phyloP scores from a whole-genome alignment of 2,113 vertebrate genomes.

The Nothobranchius kuhntae region DNA sequence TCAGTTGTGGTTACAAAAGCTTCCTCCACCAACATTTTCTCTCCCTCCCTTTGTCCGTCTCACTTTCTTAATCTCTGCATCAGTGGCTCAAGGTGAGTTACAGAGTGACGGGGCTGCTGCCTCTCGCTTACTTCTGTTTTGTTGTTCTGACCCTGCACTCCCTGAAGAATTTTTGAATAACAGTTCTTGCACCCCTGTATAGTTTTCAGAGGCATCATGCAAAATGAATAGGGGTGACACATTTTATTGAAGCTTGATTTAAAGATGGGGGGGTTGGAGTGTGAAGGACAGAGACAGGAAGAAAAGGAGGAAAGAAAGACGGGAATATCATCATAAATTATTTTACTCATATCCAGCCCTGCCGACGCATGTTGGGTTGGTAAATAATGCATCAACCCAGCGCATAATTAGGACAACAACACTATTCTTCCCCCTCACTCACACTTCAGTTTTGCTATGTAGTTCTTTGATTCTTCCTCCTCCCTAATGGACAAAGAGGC shows the following conservation, averaged over 20 bases:
- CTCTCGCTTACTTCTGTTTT: constrained; percentile 50
- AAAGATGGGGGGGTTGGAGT: constrained; percentile 56
- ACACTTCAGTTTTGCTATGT: constrained; percentile 62
- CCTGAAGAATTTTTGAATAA: constrained; percentile 73
- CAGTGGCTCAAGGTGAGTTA: constrained; percentile 61
- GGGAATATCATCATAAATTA: constrained; percentile 82
- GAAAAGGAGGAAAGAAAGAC: constrained; percentile 52
- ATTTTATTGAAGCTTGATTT: constrained; percentile 86
- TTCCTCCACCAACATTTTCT: background rate
- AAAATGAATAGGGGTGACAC: constrained; percentile 81
- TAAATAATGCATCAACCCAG: constrained; percentile 82
- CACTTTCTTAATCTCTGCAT: constrained; percentile 16
- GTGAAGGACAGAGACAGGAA: constrained; percentile 57
- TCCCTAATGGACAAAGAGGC: constrained; percentile 74
- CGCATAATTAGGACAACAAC: constrained; percentile 85
- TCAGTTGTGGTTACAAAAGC: too few relatives aligned
- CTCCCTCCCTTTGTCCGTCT: constrained; percentile 1
- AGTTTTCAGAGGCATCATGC: constrained; percentile 79
- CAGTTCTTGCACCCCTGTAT: constrained; percentile 64
- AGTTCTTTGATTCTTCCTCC: constrained; percentile 36
- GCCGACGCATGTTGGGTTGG: constrained; percentile 79
- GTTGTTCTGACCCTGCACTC: constrained; percentile 77
- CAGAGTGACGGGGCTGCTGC: constrained; percentile 45
- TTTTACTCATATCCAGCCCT: constrained; percentile 80
- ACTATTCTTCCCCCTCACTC: constrained; percentile 70